These are phyloP conservation scores for Drosophila ercepeae DNA, from an alignment of 1,140 invertebrate species.

Conservation along the genomic window DNA sequence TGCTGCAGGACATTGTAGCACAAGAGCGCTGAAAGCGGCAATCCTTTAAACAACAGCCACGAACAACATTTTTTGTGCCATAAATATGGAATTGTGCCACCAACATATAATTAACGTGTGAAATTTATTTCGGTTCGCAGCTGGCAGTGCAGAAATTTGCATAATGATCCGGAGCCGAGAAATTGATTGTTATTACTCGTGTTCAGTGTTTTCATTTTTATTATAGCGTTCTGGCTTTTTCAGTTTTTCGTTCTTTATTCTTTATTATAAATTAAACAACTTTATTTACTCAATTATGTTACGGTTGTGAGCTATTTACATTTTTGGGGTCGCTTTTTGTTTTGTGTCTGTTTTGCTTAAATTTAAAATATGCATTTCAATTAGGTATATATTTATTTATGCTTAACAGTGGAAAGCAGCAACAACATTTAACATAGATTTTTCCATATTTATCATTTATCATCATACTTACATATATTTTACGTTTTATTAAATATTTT, in stretches of 20 bases:
- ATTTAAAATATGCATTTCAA: constrained; percentile 69
- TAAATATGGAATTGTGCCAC: constrained; percentile 50
- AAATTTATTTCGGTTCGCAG: constrained; percentile 58
- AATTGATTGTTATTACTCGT: constrained; percentile 67
- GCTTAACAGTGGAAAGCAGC: constrained; percentile 76
- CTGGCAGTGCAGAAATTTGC: constrained; percentile 55
- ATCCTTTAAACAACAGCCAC: constrained; percentile 16
- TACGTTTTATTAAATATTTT: constrained; percentile 19
- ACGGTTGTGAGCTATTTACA: constrained; percentile 64
- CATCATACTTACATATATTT: constrained; percentile 26
- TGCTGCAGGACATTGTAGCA: neutral
- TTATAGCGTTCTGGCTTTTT: constrained; percentile 13
- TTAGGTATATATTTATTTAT: constrained; percentile 68
- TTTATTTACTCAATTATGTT: constrained; percentile 80
- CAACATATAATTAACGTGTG: constrained; percentile 67
- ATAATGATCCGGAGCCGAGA: constrained; percentile 49
- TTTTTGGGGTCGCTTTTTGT: constrained; percentile 41
- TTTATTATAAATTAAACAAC: constrained; percentile 81
- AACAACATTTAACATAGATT: constrained; percentile 81
- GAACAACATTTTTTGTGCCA: constrained; percentile 5
- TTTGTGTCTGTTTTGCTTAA: constrained; percentile 42
- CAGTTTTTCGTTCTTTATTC: constrained; percentile 24
- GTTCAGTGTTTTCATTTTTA: constrained; percentile 32
- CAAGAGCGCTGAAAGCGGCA: neutral
- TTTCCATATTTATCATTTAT: constrained; percentile 46